These are phyloP conservation scores for Cyprinus carpio DNA, from an alignment of 2,113 vertebrate genomes.

Conservation along the genomic window DNA sequence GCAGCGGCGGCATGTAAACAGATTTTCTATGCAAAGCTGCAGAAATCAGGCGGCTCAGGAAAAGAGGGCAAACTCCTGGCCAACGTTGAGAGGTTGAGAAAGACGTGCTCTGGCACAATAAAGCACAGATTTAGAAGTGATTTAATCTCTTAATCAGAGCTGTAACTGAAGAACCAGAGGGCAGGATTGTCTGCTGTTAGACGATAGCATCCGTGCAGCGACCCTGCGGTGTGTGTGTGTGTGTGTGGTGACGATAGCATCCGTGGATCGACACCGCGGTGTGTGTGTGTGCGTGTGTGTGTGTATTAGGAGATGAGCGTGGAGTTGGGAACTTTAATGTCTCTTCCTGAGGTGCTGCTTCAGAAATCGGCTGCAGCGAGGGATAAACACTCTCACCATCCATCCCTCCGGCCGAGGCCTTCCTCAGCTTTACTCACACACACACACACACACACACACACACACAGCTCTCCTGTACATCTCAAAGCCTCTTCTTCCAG, in stretches of 20 bases:
- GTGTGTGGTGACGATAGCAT: no score
- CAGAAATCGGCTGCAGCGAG: constrained; percentile 73
- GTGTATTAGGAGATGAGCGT: constrained; percentile 73
- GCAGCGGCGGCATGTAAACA: constrained; percentile 7
- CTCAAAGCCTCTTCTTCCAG: constrained; percentile 43
- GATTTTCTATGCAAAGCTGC: constrained; percentile 39
- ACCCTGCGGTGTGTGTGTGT: neutral
- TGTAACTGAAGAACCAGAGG: constrained; percentile 56
- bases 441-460: neutral
- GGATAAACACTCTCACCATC: constrained; percentile 67
- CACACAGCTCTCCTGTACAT: constrained; percentile 54
- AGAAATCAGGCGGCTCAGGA: constrained; percentile 6
- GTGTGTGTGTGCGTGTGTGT: constrained; percentile 56
- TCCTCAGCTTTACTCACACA: constrained; percentile 58
- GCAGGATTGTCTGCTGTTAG: constrained; percentile 48
- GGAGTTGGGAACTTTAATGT: constrained; percentile 72
- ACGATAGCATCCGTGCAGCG: constrained; percentile 39
- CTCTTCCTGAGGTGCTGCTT: constrained; percentile 74
- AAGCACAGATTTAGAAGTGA: constrained; percentile 61
- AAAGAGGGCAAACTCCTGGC: constrained; percentile 43
- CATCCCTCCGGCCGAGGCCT: constrained; percentile 67
- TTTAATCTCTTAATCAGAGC: constrained; percentile 73
- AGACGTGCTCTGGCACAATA: constrained; percentile 56
- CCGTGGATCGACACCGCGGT: no score
- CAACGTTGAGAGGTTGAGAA: constrained; percentile 24